Conservation (phyloP, 2,888 invertebrate genomes). For the Nymphalis urticae region DNA sequence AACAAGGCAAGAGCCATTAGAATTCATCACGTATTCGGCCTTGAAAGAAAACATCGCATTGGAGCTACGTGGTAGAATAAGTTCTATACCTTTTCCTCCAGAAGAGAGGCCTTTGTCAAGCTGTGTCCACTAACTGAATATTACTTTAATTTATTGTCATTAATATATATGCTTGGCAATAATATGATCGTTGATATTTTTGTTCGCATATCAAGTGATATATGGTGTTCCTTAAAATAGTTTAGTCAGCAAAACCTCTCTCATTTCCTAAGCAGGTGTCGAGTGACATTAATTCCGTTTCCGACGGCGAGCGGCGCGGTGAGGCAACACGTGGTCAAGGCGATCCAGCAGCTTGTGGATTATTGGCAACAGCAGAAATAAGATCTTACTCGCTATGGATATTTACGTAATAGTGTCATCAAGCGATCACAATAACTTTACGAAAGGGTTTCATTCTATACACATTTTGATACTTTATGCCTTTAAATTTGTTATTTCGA, state of each 20-base stretch:
- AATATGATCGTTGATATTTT: too few relatives aligned
- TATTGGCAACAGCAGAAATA: conserved; percentile 43
- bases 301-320: conserved; percentile 48
- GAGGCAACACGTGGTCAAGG: conserved; percentile 56
- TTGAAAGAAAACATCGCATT: too few relatives aligned
- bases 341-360: conserved; percentile 45
- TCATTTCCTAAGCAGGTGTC: conserved; percentile 35
- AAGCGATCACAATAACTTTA: conserved; percentile 23
- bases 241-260: conserved; percentile 11
- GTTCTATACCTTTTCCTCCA: too few relatives aligned
- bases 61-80: too few relatives aligned
- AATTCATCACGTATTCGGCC: too few relatives aligned
- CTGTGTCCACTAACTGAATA: too few relatives aligned
- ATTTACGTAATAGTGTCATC: conserved; percentile 38
- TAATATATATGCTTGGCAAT: too few relatives aligned
- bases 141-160: too few relatives aligned
- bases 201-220: too few relatives aligned
- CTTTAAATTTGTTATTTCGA: too few relatives aligned
- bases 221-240: background rate
- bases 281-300: conserved; percentile 47
- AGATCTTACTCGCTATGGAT: conserved; percentile 39
- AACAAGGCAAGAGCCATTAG: too few relatives aligned
- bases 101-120: too few relatives aligned
- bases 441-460: conserved; percentile 10
- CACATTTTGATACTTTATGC: background rate